These are phyloP conservation scores for Megaceryle alcyon DNA, from an alignment of 2,797 vertebrate genomes.

Conservation along the genomic window DNA sequence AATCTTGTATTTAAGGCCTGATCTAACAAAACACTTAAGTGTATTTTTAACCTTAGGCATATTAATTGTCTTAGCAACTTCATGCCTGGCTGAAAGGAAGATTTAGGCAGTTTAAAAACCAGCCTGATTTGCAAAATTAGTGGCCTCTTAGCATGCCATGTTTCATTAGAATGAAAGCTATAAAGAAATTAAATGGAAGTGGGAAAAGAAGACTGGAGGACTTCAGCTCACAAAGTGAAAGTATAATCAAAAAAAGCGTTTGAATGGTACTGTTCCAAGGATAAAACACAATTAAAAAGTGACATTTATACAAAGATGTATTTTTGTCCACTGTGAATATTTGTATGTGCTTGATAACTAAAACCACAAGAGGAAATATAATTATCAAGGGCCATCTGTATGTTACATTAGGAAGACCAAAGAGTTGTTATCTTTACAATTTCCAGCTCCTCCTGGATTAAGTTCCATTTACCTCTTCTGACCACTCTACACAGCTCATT, in stretches of 20 bases:
- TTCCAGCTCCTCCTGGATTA: neutral
- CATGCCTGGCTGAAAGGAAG: constrained; percentile 1
- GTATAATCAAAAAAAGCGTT: neutral
- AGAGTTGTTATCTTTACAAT: neutral
- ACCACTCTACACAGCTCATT: neutral
- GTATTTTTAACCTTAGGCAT: constrained; percentile 2
- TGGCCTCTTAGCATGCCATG: neutral
- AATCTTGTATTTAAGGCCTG: neutral
- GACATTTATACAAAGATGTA: neutral
- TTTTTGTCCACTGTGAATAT: constrained; percentile 17
- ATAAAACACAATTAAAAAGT: constrained; percentile 6
- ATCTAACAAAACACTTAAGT: constrained; percentile 26
- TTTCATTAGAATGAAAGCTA: neutral
- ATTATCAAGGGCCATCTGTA: neutral
- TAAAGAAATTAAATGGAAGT: neutral
- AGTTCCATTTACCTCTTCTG: neutral
- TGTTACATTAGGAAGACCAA: neutral
- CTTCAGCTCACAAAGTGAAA: neutral
- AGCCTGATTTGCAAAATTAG: neutral
- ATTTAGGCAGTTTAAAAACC: neutral
- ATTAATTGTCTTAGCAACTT: constrained; percentile 29
- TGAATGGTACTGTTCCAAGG: neutral
- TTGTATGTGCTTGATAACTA: constrained; percentile 3
- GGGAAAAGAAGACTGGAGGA: neutral
- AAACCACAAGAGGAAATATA: neutral